A percentile compares a stretch with the other conserved stretches of the same genome.
These are phyloP conservation scores for Arizona elegans DNA, from an alignment of 2,113 vertebrate species.

Conservation along the genomic window DNA sequence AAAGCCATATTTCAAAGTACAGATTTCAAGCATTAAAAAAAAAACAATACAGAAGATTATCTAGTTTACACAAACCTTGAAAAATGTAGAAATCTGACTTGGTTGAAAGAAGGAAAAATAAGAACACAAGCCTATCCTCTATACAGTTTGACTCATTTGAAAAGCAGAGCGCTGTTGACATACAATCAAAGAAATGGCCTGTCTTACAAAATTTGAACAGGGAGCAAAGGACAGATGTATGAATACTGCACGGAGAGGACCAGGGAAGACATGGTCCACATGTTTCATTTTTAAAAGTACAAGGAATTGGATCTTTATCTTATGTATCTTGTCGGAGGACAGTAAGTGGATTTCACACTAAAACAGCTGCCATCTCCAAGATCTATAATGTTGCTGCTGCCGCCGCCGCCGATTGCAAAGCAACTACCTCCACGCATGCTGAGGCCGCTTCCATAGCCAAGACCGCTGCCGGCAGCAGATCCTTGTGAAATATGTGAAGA, in stretches of 20 bases:
- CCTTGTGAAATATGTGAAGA: constrained; percentile 38
- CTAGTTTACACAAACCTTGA: constrained; percentile 43
- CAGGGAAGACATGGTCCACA: background rate
- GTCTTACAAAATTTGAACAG: background rate
- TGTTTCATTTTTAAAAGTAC: background rate
- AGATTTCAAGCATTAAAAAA: background rate
- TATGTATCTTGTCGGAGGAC: constrained; percentile 57
- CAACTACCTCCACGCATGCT: constrained; percentile 39
- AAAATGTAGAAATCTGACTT: background rate
- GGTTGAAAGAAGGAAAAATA: background rate
- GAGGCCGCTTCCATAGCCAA: constrained; percentile 32
- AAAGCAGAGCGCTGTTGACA: background rate
- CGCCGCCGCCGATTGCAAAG: background rate
- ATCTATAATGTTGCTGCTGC: constrained; percentile 32
- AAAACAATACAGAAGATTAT: background rate
- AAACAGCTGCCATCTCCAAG: constrained; percentile 48
- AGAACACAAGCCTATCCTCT: background rate
- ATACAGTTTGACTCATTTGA: background rate
- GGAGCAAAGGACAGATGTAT: background rate
- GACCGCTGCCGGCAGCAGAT: constrained; percentile 44
- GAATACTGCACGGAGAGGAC: background rate
- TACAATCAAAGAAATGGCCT: background rate
- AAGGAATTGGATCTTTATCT: constrained; percentile 23
- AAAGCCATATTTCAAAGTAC: background rate
- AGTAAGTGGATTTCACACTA: constrained; percentile 56